Conservation (phyloP, 2,888 invertebrate species). For the Philereme vetulata region DNA sequence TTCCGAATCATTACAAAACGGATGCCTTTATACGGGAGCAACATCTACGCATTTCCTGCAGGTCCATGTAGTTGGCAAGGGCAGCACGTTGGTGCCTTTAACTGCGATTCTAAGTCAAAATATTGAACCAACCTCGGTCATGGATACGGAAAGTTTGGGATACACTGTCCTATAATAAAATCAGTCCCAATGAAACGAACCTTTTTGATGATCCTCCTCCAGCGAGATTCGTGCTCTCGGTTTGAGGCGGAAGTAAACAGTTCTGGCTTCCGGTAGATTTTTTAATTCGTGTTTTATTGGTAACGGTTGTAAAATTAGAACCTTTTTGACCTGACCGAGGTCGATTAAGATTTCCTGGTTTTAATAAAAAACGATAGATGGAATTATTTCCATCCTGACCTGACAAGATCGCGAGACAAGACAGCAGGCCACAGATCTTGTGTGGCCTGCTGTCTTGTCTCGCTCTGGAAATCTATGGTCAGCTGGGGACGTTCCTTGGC, state of each 20-base stretch:
- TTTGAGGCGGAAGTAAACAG: constrained; percentile 68
- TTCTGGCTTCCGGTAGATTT: constrained; percentile 53
- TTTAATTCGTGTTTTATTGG: constrained; percentile 50
- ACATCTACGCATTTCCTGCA: no score
- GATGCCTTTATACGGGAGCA: no score
- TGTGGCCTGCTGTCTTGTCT: no score
- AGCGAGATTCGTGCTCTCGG: constrained; percentile 49
- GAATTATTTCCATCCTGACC: background rate
- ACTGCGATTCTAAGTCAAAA: no score
- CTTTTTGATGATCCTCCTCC: constrained; percentile 45
- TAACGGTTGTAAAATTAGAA: constrained; percentile 56
- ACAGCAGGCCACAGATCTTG: no score
- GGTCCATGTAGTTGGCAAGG: no score
- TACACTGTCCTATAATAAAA: constrained; percentile 47
- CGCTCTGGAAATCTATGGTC: no score
- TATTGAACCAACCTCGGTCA: no score
- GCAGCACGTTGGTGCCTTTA: no score
- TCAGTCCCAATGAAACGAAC: constrained; percentile 44
- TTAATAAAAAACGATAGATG: background rate
- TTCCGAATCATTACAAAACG: no score
- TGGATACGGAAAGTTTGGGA: constrained; percentile 50
- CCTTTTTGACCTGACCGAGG: constrained; percentile 37
- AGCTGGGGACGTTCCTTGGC: no score
- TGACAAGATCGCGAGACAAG: no score
- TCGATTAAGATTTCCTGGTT: constrained; percentile 28